These are phyloP conservation scores for Sepioteuthis lessoniana DNA, from an alignment of 2,888 invertebrate genomes.

Conservation along the genomic window DNA sequence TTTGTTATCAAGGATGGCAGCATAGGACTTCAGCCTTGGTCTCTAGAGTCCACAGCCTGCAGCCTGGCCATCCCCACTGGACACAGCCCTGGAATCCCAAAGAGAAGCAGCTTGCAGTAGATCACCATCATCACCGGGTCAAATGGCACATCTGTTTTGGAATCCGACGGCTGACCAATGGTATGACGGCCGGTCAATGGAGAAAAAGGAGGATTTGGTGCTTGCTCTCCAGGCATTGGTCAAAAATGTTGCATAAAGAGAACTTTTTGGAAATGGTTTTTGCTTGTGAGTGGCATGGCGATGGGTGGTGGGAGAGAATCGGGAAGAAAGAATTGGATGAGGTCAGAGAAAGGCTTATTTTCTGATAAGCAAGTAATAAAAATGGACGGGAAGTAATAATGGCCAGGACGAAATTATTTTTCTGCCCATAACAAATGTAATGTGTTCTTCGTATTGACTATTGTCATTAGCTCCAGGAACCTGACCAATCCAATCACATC, in stretches of 20 bases:
- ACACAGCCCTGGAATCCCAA: constrained; percentile 33
- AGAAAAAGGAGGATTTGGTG: constrained; percentile 8
- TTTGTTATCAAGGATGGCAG: not conserved
- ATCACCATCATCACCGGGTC: not conserved
- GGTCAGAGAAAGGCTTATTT: constrained; percentile 33
- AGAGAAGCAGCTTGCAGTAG: constrained; percentile 18
- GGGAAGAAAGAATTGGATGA: constrained; percentile 17
- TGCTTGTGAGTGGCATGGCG: not conserved
- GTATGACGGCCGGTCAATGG: not conserved
- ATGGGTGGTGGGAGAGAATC: not conserved
- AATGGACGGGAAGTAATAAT: constrained; percentile 2
- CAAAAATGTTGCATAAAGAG: not conserved
- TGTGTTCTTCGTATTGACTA: not conserved
- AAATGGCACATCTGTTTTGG: constrained; percentile 33
- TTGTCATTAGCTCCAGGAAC: not conserved
- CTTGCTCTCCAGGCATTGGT: constrained; percentile 4
- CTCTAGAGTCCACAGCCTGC: constrained; percentile 33
- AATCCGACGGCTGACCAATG: not conserved
- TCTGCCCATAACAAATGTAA: not conserved
- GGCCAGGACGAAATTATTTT: not conserved
- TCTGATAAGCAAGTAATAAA: constrained; percentile 33
- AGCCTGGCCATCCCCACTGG: constrained; percentile 13
- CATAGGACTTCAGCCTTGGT: not conserved
- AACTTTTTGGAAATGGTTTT: constrained; percentile 8
- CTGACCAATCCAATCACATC: not conserved